Evolutionary conservation across 2,113 vertebrate species (phyloP).

Genomic region (Ophthalmolycus amberensis): DNA sequence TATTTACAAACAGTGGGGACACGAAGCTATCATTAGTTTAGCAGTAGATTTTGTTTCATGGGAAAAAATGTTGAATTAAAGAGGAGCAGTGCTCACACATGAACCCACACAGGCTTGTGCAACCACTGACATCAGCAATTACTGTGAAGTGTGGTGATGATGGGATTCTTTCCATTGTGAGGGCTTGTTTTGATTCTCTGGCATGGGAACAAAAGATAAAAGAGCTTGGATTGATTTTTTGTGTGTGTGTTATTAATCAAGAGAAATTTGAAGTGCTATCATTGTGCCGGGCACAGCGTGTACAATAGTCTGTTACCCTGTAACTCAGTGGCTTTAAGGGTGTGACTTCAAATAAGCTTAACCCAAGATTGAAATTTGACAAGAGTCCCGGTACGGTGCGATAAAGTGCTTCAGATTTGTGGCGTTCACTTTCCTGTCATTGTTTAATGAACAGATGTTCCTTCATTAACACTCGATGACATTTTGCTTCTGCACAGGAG

Average conservation of each 20-base stretch:
- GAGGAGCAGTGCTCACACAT: slow-evolving; percentile 25
- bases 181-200: slow-evolving; percentile 45
- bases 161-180: slow-evolving; percentile 47
- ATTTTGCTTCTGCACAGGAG: background rate
- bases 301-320: slow-evolving; percentile 12
- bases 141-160: slow-evolving; percentile 30
- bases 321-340: background rate
- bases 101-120: slow-evolving; percentile 26
- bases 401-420: background rate
- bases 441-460: background rate
- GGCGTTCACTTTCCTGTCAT: slow-evolving; percentile 1
- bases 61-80: slow-evolving; percentile 52
- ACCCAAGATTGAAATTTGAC: background rate
- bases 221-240: slow-evolving; percentile 29
- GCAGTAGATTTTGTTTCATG: slow-evolving; percentile 41
- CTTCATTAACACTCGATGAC: background rate
- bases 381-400: background rate
- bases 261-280: slow-evolving; percentile 37
- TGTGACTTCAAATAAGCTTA: background rate
- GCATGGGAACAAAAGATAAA: slow-evolving; percentile 42
- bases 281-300: background rate
- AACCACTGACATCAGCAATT: slow-evolving; percentile 48
- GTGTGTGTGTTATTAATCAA: slow-evolving; percentile 27
- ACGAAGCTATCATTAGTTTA: slow-evolving; percentile 59
- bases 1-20: slow-evolving; percentile 51